A percentile compares a stretch with the other conserved stretches of the same genome.
Evolutionary conservation across 2,888 invertebrate species (phyloP).

Genomic region (Sturmia bella): DNA sequence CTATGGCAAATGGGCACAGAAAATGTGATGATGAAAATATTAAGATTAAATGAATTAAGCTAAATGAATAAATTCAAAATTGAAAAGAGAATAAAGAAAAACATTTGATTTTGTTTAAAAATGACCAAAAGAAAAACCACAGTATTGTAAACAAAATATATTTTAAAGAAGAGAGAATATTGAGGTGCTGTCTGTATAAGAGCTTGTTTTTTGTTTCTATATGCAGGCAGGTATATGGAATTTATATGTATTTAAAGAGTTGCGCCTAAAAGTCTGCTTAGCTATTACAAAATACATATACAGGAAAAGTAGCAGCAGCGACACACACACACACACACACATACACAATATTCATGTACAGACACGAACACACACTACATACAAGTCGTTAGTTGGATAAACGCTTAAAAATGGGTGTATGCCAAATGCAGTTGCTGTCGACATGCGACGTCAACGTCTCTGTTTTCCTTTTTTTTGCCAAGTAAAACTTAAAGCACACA

Average conservation of each 20-base stretch:
- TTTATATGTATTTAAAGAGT: constrained; percentile 19
- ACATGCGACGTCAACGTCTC: constrained; percentile 39
- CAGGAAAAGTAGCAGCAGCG: constrained; percentile 37
- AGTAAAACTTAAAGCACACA: constrained; percentile 5
- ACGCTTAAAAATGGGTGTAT: constrained; percentile 78
- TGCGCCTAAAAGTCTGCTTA: constrained; percentile 72
- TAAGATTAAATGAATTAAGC: neutral
- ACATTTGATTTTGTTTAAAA: constrained; percentile 1
- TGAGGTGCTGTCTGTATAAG: constrained; percentile 29
- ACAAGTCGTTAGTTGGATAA: constrained; percentile 50
- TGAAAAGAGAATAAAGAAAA: neutral
- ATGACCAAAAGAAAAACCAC: neutral
- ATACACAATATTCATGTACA: constrained; percentile 3
- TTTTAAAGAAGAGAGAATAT: neutral
- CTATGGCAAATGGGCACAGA: too few relatives aligned
- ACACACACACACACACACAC: constrained; percentile 9
- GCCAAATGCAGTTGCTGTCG: constrained; percentile 73
- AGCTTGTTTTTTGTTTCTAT: constrained; percentile 8
- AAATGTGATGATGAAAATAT: neutral
- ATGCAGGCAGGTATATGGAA: too few relatives aligned
- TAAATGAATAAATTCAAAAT: neutral
- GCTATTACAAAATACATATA: constrained; percentile 32
- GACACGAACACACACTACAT: neutral
- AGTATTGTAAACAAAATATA: neutral
- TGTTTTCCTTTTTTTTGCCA: constrained; percentile 5